A percentile compares a stretch with the other conserved stretches of the same genome.
These are phyloP conservation scores for Chrysodeixis includens DNA, from an alignment of 2,888 invertebrate genomes.

Conservation along the genomic window DNA sequence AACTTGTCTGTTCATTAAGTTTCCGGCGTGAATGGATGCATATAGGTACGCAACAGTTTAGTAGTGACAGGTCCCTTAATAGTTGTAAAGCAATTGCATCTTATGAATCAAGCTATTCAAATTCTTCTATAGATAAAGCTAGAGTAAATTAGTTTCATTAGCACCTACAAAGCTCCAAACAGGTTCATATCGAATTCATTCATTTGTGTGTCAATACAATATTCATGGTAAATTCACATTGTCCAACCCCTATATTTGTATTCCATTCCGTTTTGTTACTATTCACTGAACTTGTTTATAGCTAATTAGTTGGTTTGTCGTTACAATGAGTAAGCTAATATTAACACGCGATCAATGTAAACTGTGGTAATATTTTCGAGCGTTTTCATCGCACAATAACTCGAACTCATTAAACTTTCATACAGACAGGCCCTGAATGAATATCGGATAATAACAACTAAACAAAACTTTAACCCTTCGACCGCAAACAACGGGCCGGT, in stretches of 20 bases:
- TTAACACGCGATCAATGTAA: not conserved
- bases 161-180: not conserved
- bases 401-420: conserved; percentile 21
- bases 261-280: not conserved
- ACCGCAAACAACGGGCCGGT: conserved; percentile 53
- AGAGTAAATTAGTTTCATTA: not conserved
- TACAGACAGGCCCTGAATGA: conserved; percentile 29
- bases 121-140: not conserved
- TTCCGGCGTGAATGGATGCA: not conserved
- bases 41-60: not conserved
- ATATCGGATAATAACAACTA: conserved; percentile 45
- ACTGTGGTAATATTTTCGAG: not conserved
- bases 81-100: not conserved
- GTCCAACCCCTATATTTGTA: not conserved
- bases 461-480: conserved; percentile 46
- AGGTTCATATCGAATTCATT: not conserved
- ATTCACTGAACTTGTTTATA: conserved; percentile 1
- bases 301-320: conserved; percentile 1
- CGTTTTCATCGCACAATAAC: conserved; percentile 25
- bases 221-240: not conserved
- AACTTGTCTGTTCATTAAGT: not conserved
- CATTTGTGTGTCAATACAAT: not conserved
- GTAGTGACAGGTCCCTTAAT: too few species aligned
- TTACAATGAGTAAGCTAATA: not conserved
- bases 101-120: not conserved